A percentile compares a stretch with the other conserved stretches of the same genome.
Evolutionary conservation across 2,797 vertebrate species (phyloP).

Genomic region (Helostoma temminkii): DNA sequence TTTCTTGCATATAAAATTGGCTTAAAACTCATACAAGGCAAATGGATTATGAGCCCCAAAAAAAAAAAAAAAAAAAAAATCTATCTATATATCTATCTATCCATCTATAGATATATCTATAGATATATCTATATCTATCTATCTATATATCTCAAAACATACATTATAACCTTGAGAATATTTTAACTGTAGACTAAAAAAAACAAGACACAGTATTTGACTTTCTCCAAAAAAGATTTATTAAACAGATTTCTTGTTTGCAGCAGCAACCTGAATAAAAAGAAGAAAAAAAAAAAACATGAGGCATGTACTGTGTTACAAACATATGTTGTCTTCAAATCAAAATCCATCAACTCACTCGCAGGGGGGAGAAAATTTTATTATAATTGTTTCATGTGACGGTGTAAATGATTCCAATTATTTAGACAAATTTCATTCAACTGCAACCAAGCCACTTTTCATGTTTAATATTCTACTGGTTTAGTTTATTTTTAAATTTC

Average conservation of each 20-base stretch:
- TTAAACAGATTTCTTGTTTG: conserved; percentile 85
- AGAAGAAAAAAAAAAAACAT: conserved; percentile 16
- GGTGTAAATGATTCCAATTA: conserved; percentile 8
- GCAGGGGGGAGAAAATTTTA: not conserved
- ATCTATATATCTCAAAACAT: too few relatives aligned
- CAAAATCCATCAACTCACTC: conserved; percentile 9
- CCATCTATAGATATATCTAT: too few relatives aligned
- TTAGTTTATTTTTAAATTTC: conserved; percentile 21
- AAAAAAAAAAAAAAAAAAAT: too few relatives aligned
- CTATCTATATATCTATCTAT: too few relatives aligned
- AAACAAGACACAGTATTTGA: conserved; percentile 40
- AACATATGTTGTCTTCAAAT: not conserved
- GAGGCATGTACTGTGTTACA: not conserved
- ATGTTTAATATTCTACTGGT: conserved; percentile 18
- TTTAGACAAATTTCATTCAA: conserved; percentile 24
- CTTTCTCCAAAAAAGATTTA: conserved; percentile 84
- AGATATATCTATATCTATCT: too few relatives aligned
- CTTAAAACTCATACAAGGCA: not conserved
- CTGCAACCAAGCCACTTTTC: conserved; percentile 31
- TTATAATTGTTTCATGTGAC: conserved; percentile 8
- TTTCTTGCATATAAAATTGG: not conserved
- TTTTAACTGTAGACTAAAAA: not conserved
- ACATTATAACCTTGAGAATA: not conserved
- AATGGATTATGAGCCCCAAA: not conserved
- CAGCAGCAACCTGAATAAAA: conserved; percentile 81